Percentiles rank a stretch among this genome's conserved stretches.
Conservation (phyloP, 2,113 vertebrate genomes). For the Bucco capensis region DNA sequence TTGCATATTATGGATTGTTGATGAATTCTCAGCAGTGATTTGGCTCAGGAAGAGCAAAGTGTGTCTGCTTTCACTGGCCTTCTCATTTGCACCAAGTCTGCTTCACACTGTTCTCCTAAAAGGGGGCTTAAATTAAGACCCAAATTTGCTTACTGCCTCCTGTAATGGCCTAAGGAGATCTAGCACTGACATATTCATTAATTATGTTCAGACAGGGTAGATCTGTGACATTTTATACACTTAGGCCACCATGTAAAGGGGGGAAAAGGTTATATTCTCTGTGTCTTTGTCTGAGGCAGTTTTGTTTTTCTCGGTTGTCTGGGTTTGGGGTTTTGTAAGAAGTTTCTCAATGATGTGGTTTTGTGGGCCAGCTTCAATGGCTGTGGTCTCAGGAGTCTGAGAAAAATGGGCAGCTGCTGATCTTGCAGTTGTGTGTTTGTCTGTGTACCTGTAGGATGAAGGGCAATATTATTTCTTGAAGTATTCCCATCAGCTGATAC, state of each 20-base stretch:
- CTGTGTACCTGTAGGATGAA: constrained; percentile 32
- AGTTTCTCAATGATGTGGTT: not conserved
- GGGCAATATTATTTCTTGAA: constrained; percentile 5
- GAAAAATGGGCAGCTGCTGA: constrained; percentile 18
- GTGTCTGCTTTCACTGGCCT: not conserved
- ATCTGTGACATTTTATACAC: not conserved
- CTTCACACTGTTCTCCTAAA: not conserved
- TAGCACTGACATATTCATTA: not conserved
- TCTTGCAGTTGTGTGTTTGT: constrained; percentile 30
- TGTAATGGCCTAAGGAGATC: not conserved
- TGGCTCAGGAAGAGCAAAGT: not conserved
- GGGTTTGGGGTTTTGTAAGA: not conserved
- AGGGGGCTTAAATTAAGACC: not conserved
- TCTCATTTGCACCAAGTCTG: constrained; percentile 17
- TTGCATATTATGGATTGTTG: not conserved
- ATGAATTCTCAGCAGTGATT: constrained; percentile 46
- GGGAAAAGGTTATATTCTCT: not conserved
- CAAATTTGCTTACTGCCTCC: constrained; percentile 8
- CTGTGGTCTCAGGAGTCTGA: constrained; percentile 1
- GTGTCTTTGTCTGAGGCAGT: not conserved
- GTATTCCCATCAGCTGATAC: constrained; percentile 30
- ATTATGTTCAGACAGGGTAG: not conserved
- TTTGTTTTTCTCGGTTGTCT: not conserved
- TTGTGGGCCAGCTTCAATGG: not conserved
- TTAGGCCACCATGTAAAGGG: not conserved